phyloP scores from a whole-genome alignment of 2,797 vertebrate species.

The Sebastes itinus region DNA sequence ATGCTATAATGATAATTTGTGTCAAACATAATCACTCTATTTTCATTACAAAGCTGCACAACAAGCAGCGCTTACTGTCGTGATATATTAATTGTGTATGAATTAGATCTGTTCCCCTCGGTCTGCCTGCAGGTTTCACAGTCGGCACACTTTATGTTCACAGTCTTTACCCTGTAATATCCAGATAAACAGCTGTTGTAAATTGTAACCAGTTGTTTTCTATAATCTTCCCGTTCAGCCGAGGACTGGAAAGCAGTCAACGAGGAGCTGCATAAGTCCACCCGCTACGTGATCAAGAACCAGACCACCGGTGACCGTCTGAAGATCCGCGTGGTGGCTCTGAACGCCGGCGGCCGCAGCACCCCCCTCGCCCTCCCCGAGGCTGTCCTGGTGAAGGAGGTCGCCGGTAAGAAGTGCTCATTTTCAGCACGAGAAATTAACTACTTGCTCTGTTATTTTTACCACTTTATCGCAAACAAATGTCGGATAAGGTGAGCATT shows the following conservation, averaged over 20 bases:
- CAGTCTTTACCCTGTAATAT: neutral
- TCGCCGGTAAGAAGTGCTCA: slow-evolving; percentile 82
- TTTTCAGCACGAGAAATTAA: neutral
- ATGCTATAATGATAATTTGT: neutral
- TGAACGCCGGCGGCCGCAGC: slow-evolving; percentile 85
- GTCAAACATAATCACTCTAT: neutral
- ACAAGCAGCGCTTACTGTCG: neutral
- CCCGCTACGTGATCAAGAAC: slow-evolving; percentile 86
- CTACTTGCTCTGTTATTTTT: neutral
- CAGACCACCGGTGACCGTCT: slow-evolving; percentile 88
- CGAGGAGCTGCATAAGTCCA: slow-evolving; percentile 86
- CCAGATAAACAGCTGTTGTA: neutral
- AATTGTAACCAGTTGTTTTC: neutral
- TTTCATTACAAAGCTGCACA: neutral
- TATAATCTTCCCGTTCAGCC: slow-evolving; percentile 70
- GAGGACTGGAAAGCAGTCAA: slow-evolving; percentile 89
- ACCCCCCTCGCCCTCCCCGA: slow-evolving; percentile 81
- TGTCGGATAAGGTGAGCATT: neutral
- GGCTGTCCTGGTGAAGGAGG: slow-evolving; percentile 88
- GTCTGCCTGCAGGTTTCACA: neutral
- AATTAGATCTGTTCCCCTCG: neutral
- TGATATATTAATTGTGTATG: neutral
- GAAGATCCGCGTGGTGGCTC: slow-evolving; percentile 86
- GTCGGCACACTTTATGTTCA: neutral
- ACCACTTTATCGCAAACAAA: neutral